phyloP scores from a whole-genome alignment of 2,797 vertebrate species.

The Decapterus maruadsi region DNA sequence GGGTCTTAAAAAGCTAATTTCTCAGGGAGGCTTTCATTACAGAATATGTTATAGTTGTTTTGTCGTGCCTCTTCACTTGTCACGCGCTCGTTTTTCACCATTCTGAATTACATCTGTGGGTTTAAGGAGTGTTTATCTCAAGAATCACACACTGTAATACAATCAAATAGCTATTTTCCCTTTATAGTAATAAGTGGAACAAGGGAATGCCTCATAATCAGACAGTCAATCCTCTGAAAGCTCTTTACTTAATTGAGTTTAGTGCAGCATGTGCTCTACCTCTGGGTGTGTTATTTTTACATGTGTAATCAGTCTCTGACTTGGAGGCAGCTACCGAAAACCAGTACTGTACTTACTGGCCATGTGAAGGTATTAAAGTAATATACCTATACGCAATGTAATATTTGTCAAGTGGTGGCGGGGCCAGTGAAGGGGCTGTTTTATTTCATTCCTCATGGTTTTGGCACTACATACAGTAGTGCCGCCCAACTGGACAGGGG shows the following conservation, averaged over 20 bases:
- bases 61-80: slow-evolving; percentile 11
- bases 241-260: slow-evolving; percentile 7
- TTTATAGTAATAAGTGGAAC: not conserved
- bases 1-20: slow-evolving; percentile 11
- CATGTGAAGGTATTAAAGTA: slow-evolving; percentile 22
- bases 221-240: not conserved
- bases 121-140: slow-evolving; percentile 12
- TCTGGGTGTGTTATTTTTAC: slow-evolving; percentile 11
- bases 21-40: not conserved
- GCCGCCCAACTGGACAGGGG: too few relatives aligned
- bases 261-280: not conserved
- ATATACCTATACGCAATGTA: not conserved
- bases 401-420: not conserved
- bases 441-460: too few relatives aligned
- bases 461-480: too few relatives aligned
- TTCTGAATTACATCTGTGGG: not conserved
- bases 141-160: slow-evolving; percentile 1
- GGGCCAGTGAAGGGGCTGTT: too few relatives aligned
- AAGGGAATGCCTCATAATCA: slow-evolving; percentile 1
- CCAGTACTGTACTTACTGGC: not conserved
- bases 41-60: not conserved
- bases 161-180: slow-evolving; percentile 7
- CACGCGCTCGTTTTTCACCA: not conserved
- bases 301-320: slow-evolving; percentile 14
- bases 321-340: slow-evolving; percentile 12